Conservation (phyloP, 2,797 vertebrate species). For the Thaleichthys pacificus region DNA sequence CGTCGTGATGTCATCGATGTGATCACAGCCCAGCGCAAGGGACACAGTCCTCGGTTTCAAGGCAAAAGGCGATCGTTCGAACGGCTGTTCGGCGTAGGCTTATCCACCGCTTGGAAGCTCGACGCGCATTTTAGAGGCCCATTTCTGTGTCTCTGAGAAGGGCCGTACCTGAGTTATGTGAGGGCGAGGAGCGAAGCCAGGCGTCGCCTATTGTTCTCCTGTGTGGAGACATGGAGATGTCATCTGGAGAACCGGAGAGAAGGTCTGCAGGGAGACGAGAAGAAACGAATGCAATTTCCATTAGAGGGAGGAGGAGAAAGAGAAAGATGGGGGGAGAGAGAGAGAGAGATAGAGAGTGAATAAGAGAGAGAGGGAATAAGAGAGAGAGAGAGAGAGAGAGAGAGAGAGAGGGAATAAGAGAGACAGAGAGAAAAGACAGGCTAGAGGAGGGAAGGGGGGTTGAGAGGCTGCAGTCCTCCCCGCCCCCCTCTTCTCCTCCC, state of each 20-base stretch:
- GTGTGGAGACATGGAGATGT: conserved; percentile 4
- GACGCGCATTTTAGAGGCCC: neutral
- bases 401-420: neutral
- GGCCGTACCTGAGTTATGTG: conserved; percentile 3
- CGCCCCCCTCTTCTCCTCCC: neutral
- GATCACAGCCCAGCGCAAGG: no score
- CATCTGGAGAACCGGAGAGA: neutral
- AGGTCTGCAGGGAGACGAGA: neutral
- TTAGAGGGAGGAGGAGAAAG: neutral
- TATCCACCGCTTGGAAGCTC: neutral
- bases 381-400: neutral
- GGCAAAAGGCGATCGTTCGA: neutral
- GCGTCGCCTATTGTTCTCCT: conserved; percentile 7
- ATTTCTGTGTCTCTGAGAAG: neutral
- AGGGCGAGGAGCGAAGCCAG: neutral
- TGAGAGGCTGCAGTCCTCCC: neutral
- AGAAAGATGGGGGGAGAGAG: neutral
- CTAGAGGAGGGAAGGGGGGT: neutral
- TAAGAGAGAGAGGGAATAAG: no score
- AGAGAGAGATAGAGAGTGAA: neutral
- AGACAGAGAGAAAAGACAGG: neutral
- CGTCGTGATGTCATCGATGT: neutral
- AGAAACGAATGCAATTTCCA: conserved; percentile 9
- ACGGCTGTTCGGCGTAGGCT: neutral
- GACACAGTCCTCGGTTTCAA: neutral